A percentile compares a stretch with the other conserved stretches of the same genome.
phyloP scores from a whole-genome alignment of 1,140 invertebrate genomes.

The Paramacrobiotus metropolitanus region DNA sequence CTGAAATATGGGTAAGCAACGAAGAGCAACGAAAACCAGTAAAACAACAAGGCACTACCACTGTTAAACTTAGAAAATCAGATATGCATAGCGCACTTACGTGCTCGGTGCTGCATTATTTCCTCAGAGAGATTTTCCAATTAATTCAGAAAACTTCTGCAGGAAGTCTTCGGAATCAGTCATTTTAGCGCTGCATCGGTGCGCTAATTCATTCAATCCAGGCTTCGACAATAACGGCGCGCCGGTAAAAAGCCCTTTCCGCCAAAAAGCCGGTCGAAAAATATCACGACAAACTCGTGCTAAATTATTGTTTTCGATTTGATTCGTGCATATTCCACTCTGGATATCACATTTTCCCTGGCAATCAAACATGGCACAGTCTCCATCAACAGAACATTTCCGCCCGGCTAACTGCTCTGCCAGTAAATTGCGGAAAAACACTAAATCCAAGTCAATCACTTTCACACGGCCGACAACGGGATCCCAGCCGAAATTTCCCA shows the following conservation, averaged over 20 bases:
- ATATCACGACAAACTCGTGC: neutral
- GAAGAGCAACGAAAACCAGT: too few species aligned
- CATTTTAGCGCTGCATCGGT: neutral
- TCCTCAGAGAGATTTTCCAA: too few species aligned
- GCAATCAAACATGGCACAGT: neutral
- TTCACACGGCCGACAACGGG: neutral
- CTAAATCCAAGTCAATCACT: neutral
- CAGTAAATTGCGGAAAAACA: neutral
- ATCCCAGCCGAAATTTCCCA: neutral
- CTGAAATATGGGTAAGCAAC: too few species aligned
- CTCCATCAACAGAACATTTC: neutral
- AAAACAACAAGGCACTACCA: too few species aligned
- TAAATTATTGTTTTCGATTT: neutral
- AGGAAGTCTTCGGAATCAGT: neutral
- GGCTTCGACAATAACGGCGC: neutral
- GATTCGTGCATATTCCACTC: neutral
- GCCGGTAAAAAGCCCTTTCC: neutral
- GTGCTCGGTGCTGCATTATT: too few species aligned
- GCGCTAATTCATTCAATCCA: neutral
- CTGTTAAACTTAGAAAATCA: too few species aligned
- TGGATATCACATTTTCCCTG: neutral
- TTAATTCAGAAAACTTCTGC: neutral
- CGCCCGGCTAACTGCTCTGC: neutral
- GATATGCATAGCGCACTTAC: too few species aligned
- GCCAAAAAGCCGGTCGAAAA: neutral